Evolutionary conservation across 2,113 vertebrate species (phyloP).

Genomic region (Hyperoodon ampullatus): DNA sequence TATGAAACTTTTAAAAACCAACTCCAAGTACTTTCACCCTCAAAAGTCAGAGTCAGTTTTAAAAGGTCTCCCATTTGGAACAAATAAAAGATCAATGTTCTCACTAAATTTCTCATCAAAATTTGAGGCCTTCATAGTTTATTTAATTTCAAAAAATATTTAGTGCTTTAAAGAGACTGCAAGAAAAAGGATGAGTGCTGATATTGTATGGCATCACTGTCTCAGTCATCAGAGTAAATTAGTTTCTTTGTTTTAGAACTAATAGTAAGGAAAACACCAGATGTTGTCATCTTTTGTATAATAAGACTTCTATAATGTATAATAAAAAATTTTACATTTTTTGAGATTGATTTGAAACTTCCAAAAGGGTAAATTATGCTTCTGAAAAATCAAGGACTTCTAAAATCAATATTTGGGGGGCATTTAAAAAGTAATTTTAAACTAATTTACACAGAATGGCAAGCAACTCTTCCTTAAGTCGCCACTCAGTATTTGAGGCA

Average conservation of each 20-base stretch:
- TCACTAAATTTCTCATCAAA: constrained; percentile 25
- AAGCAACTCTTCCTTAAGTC: constrained; percentile 21
- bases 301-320: constrained; percentile 32
- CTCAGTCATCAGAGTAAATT: constrained; percentile 56
- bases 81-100: not conserved
- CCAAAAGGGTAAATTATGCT: constrained; percentile 55
- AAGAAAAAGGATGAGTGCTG: not conserved
- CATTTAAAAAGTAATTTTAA: constrained; percentile 45
- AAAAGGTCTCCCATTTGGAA: not conserved
- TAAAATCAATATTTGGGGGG: not conserved
- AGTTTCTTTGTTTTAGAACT: constrained; percentile 68
- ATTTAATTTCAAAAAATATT: not conserved
- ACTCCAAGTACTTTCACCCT: not conserved
- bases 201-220: not conserved
- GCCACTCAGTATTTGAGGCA: not conserved
- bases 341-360: constrained; percentile 55
- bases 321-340: constrained; percentile 56
- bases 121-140: not conserved
- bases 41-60: not conserved
- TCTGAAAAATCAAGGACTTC: constrained; percentile 56
- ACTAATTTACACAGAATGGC: constrained; percentile 44
- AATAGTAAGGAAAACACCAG: constrained; percentile 60
- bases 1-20: not conserved
- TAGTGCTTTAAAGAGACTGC: not conserved
- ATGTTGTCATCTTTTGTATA: constrained; percentile 33